Conservation (phyloP, 2,888 invertebrate species). For the Dryobotodes eremita region DNA sequence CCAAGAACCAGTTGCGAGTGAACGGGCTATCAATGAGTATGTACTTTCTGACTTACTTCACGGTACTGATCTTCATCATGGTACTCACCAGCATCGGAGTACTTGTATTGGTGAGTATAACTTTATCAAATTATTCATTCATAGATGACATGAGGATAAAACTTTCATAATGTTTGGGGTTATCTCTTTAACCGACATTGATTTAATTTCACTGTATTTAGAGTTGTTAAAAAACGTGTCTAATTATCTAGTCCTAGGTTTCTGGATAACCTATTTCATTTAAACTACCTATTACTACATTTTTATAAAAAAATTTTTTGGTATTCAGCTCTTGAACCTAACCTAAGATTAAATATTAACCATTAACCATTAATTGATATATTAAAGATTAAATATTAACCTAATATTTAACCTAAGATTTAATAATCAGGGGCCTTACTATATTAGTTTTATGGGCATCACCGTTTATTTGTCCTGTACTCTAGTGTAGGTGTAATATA, state of each 20-base stretch:
- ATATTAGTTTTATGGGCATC: background rate
- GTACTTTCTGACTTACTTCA: slow-evolving; percentile 94
- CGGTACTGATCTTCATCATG: slow-evolving; percentile 93
- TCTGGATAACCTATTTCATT: background rate
- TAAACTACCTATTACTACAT: background rate
- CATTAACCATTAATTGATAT: too few species aligned
- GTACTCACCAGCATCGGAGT: slow-evolving; percentile 92
- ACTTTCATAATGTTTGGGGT: too few species aligned
- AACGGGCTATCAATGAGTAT: slow-evolving; percentile 94
- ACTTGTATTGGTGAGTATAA: slow-evolving; percentile 86
- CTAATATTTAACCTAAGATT: background rate
- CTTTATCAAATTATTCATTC: background rate
- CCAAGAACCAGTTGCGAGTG: slow-evolving; percentile 95
- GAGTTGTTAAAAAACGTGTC: background rate
- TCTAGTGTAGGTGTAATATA: background rate
- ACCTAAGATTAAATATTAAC: background rate
- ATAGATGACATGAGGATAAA: background rate
- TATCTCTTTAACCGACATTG: background rate
- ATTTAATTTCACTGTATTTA: background rate
- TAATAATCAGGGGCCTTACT: background rate
- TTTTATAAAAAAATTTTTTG: background rate
- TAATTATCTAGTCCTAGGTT: background rate
- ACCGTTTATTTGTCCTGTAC: background rate
- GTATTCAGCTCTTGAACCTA: background rate
- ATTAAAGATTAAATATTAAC: too few species aligned